phyloP scores from a whole-genome alignment of 2,113 vertebrate species.

The Nipponia nippon region DNA sequence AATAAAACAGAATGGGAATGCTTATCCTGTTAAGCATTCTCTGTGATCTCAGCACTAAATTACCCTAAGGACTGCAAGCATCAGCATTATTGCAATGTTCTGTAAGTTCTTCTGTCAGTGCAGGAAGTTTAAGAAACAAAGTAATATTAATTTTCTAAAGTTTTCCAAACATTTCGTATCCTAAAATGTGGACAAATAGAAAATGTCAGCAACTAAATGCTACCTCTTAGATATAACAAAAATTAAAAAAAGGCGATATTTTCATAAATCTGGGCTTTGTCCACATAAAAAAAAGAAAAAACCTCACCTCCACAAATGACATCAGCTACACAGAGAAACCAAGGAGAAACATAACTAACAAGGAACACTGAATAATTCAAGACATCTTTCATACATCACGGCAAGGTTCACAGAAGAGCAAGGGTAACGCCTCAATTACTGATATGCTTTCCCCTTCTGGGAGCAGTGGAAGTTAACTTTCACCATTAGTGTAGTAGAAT shows the following conservation, averaged over 20 bases:
- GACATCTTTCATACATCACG: not conserved
- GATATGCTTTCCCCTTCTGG: conserved; percentile 4
- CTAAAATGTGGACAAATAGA: not conserved
- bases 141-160: not conserved
- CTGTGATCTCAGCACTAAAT: conserved; percentile 28
- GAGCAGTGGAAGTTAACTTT: conserved; percentile 37
- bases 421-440: conserved; percentile 2
- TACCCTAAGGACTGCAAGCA: not conserved
- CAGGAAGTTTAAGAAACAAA: not conserved
- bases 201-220: not conserved
- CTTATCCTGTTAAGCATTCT: conserved; percentile 13
- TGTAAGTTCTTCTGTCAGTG: not conserved
- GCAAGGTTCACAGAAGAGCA: not conserved
- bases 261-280: not conserved
- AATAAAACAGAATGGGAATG: not conserved
- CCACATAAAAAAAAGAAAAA: not conserved
- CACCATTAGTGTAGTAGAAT: not conserved
- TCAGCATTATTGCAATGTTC: not conserved
- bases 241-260: not conserved
- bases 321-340: not conserved
- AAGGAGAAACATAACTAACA: conserved; percentile 40
- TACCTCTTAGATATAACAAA: not conserved
- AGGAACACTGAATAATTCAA: conserved; percentile 56
- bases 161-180: not conserved
- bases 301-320: not conserved